A percentile compares a stretch with the other conserved stretches of the same genome.
phyloP scores from a whole-genome alignment of 2,113 vertebrate genomes.

The Eonycteris spelaea region DNA sequence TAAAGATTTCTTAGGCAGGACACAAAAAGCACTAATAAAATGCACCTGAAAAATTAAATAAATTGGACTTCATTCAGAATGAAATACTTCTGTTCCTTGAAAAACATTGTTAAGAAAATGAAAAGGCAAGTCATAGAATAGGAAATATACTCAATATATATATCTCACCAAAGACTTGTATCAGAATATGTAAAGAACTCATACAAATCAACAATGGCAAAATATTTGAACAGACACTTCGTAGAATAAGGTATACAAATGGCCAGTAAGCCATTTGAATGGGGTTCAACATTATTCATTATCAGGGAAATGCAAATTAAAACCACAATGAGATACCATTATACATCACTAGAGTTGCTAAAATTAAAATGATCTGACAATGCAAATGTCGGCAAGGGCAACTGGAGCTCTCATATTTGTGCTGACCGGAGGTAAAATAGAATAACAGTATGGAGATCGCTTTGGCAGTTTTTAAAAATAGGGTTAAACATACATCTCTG shows the following conservation, averaged over 20 bases:
- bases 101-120: constrained; percentile 24
- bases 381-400: not conserved
- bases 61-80: not conserved
- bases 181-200: not conserved
- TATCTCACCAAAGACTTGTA: not conserved
- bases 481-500: not conserved
- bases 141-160: not conserved
- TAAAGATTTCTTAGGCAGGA: not conserved
- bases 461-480: not conserved
- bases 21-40: not conserved
- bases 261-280: not conserved
- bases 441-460: not conserved
- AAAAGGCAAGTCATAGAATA: not conserved
- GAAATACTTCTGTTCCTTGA: not conserved
- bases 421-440: not conserved
- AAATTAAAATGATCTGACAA: not conserved
- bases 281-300: not conserved
- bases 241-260: not conserved
- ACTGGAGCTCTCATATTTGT: not conserved
- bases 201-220: not conserved
- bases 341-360: not conserved
- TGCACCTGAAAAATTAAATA: not conserved
- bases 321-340: not conserved
- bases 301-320: not conserved
- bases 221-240: not conserved